phyloP scores from a whole-genome alignment of 2,113 vertebrate species.

The Orientallactaga bullata region DNA sequence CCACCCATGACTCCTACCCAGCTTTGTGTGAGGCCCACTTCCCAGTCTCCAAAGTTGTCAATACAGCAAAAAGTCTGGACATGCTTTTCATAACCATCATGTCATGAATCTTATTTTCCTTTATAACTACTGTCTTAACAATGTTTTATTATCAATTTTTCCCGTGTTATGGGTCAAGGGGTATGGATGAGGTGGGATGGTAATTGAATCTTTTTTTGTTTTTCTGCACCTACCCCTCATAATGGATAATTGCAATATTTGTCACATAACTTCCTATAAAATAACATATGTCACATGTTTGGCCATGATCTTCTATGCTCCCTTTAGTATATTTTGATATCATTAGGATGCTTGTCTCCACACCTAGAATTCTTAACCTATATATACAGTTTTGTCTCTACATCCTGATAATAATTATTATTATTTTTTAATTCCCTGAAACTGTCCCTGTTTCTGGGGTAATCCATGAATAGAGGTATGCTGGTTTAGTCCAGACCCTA shows the following conservation, averaged over 20 bases:
- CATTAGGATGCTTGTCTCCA: neutral
- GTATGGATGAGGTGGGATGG: neutral
- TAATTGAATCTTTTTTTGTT: neutral
- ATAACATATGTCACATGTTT: neutral
- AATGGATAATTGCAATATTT: neutral
- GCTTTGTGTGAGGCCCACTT: neutral
- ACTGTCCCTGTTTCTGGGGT: neutral
- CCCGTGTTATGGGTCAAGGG: rapidly evolving
- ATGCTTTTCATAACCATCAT: neutral
- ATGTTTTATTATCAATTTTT: neutral
- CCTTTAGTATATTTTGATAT: neutral
- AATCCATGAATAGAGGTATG: neutral
- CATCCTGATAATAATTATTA: neutral
- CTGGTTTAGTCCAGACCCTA: neutral
- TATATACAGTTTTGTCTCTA: neutral
- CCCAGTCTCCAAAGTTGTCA: neutral
- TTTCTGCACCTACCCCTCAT: neutral
- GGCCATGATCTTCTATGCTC: rapidly evolving
- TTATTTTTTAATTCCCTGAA: neutral
- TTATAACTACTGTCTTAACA: neutral
- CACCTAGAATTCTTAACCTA: neutral
- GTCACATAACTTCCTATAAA: too few species aligned
- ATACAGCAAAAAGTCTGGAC: neutral
- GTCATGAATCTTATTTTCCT: neutral
- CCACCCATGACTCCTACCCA: neutral